A percentile compares a stretch with the other conserved stretches of the same genome.
phyloP scores from a whole-genome alignment of 2,797 vertebrate genomes.

The Melanotaenia parkinsoni region DNA sequence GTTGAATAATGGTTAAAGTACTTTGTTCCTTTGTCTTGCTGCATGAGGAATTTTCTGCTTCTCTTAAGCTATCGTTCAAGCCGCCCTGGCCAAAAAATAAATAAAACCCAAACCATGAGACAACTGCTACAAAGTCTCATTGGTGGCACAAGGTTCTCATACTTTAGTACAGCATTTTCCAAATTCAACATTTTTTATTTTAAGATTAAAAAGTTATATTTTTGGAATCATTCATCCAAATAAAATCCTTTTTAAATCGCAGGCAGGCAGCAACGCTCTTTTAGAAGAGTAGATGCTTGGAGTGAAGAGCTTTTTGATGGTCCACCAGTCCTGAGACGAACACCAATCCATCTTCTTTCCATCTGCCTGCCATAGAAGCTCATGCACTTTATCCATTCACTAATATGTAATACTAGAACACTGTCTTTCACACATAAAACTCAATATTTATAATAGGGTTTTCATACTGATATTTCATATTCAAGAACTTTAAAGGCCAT shows the following conservation, averaged over 20 bases:
- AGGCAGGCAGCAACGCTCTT: neutral
- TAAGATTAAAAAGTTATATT: neutral
- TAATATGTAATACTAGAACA: neutral
- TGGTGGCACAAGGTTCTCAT: neutral
- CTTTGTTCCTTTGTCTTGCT: neutral
- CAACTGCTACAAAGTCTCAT: neutral
- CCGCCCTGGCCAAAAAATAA: neutral
- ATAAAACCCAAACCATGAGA: too few species aligned
- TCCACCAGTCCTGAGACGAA: neutral
- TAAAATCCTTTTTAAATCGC: neutral
- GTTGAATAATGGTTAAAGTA: too few species aligned
- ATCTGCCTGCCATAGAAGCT: neutral
- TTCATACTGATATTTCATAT: neutral
- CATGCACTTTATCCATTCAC: neutral
- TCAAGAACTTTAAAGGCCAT: neutral
- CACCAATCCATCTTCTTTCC: neutral
- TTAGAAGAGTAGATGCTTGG: neutral
- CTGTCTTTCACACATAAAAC: neutral
- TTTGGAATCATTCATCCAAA: neutral
- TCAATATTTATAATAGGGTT: neutral
- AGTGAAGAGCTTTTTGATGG: neutral
- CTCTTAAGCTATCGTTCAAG: too few species aligned
- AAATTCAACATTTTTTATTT: neutral
- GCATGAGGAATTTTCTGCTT: neutral
- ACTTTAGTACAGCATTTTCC: neutral